These are phyloP conservation scores for Conus ventricosus DNA, from an alignment of 1,140 invertebrate species.

Conservation along the genomic window DNA sequence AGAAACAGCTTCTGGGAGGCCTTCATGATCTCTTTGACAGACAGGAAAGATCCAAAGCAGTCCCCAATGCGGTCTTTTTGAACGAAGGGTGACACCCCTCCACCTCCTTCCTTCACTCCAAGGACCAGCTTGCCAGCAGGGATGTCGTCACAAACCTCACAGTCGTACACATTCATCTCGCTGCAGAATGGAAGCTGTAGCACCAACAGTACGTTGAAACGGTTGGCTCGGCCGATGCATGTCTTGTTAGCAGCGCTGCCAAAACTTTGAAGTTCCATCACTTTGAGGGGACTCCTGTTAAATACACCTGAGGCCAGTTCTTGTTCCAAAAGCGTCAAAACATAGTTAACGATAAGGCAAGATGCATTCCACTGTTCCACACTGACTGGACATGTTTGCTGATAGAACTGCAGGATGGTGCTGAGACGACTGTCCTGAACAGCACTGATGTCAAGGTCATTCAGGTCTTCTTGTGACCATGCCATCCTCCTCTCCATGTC, in stretches of 20 bases:
- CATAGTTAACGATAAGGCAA: conserved; percentile 59
- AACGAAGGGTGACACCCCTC: conserved; percentile 25
- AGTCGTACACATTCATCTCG: conserved; percentile 43
- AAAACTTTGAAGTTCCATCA: conserved; percentile 51
- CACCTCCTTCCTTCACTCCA: conserved; percentile 37
- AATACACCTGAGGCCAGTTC: conserved; percentile 48
- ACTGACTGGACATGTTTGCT: conserved; percentile 51
- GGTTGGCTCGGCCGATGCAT: conserved; percentile 49
- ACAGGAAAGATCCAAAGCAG: conserved; percentile 47
- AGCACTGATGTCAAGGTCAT: conserved; percentile 29
- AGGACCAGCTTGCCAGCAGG: conserved; percentile 60
- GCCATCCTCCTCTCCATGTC: conserved; percentile 24
- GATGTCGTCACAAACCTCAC: conserved; percentile 44
- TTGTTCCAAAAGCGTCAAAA: conserved; percentile 54
- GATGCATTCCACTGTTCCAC: conserved; percentile 49
- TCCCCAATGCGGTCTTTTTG: conserved; percentile 34
- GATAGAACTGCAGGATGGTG: conserved; percentile 53
- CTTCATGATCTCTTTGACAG: conserved; percentile 43
- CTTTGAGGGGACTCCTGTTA: conserved; percentile 41
- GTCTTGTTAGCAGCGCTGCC: conserved; percentile 60
- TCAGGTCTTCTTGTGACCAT: conserved; percentile 8
- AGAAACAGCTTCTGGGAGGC: conserved; percentile 53
- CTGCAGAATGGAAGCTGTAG: conserved; percentile 50
- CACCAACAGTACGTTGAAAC: conserved; percentile 60
- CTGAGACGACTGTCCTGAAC: conserved; percentile 34